Conservation (phyloP, 2,113 vertebrate genomes). For the Hypanus sabinus region DNA sequence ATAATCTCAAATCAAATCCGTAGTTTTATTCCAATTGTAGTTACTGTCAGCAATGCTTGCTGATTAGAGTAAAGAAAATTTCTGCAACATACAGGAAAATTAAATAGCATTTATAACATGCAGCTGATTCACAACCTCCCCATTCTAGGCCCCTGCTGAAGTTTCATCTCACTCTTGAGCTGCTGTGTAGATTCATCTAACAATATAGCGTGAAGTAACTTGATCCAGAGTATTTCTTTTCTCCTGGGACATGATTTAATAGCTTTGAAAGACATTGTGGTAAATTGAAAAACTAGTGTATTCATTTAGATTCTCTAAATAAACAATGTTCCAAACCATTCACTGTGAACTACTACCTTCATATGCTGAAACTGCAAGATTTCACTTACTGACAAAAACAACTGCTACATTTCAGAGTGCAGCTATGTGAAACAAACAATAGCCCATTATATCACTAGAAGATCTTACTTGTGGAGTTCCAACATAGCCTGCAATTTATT, state of each 20-base stretch:
- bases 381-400: background rate
- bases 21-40: background rate
- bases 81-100: background rate
- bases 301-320: background rate
- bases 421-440: background rate
- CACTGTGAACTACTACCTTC: too few species aligned
- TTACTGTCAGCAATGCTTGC: background rate
- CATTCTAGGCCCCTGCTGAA: background rate
- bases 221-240: background rate
- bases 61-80: background rate
- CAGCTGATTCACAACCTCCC: background rate
- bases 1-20: too few species aligned
- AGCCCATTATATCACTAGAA: background rate
- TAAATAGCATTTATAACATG: background rate
- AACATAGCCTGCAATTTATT: background rate
- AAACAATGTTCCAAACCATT: background rate
- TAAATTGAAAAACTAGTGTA: background rate
- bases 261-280: background rate
- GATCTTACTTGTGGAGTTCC: background rate
- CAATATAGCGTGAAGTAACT: constrained; percentile 1
- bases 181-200: background rate
- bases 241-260: background rate
- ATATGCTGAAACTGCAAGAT: background rate
- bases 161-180: background rate
- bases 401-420: background rate